Conservation (phyloP, 2,113 vertebrate genomes). For the Panthera uncia region DNA sequence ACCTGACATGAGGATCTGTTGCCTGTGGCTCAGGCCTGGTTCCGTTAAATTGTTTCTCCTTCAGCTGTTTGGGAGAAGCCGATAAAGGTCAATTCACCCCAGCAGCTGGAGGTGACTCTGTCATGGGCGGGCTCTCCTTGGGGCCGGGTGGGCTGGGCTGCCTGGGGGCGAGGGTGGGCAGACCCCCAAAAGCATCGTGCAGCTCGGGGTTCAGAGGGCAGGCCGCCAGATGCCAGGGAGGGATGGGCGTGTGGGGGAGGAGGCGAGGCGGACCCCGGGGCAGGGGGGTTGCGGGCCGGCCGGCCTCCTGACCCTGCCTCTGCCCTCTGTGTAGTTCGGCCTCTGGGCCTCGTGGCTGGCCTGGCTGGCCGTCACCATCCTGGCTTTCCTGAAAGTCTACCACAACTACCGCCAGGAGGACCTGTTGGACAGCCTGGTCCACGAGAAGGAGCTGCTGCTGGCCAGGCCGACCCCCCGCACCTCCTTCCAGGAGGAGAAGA, state of each 20-base stretch:
- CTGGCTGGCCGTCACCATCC: constrained; percentile 93
- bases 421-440: constrained; percentile 95
- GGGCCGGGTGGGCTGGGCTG: not conserved
- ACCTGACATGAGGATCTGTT: rapidly evolving
- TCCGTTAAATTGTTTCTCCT: not conserved
- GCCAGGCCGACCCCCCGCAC: constrained; percentile 87
- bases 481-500: constrained; percentile 89
- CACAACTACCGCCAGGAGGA: constrained; percentile 97
- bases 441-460: constrained; percentile 97
- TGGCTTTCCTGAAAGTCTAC: constrained; percentile 98
- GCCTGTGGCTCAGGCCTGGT: rapidly evolving
- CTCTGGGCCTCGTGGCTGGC: constrained; percentile 98
- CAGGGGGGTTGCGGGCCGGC: rapidly evolving
- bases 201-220: not conserved
- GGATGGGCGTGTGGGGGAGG: too few relatives aligned
- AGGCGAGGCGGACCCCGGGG: not conserved
- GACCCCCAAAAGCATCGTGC: rapidly evolving
- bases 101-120: not conserved
- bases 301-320: not conserved
- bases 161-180: not conserved
- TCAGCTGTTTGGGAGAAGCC: not conserved
- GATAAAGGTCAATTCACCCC: not conserved
- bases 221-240: not conserved
- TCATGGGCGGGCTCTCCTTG: not conserved
- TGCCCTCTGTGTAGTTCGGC: constrained; percentile 88